A percentile compares a stretch with the other conserved stretches of the same genome.
Conservation (phyloP, 2,888 invertebrate genomes). For the Eueremaeus valkanovi region DNA sequence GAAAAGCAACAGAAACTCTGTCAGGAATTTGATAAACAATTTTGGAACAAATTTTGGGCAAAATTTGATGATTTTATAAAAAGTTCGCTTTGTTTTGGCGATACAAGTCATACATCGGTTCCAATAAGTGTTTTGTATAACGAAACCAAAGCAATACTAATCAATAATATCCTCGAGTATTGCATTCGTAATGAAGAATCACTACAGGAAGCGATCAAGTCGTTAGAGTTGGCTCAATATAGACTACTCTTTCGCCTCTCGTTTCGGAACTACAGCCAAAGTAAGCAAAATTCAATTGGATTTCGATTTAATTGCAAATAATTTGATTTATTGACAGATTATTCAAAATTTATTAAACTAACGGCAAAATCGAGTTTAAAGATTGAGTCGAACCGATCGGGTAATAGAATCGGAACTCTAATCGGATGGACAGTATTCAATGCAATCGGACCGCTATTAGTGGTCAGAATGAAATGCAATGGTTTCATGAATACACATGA, state of each 20-base stretch:
- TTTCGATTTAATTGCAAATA: neutral
- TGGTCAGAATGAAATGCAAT: neutral
- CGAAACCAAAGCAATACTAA: neutral
- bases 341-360: neutral
- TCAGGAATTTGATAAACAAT: neutral
- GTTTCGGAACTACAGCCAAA: neutral
- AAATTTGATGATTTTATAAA: neutral
- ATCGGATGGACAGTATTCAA: neutral
- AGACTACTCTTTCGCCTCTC: neutral
- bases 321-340: neutral
- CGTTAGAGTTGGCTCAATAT: constrained; percentile 1
- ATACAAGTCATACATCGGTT: constrained; percentile 6
- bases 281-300: neutral
- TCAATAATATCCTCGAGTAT: neutral
- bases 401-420: constrained; percentile 1
- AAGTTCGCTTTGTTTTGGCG: constrained; percentile 13
- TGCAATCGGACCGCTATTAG: neutral
- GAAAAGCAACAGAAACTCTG: constrained; percentile 14
- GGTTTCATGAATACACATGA: neutral
- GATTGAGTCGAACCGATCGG: neutral
- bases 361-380: neutral
- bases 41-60: constrained; percentile 9
- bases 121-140: constrained; percentile 14
- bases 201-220: neutral
- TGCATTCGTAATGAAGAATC: neutral